These are phyloP conservation scores for Cirrhinus molitorella DNA, from an alignment of 2,797 vertebrate species.

Conservation along the genomic window DNA sequence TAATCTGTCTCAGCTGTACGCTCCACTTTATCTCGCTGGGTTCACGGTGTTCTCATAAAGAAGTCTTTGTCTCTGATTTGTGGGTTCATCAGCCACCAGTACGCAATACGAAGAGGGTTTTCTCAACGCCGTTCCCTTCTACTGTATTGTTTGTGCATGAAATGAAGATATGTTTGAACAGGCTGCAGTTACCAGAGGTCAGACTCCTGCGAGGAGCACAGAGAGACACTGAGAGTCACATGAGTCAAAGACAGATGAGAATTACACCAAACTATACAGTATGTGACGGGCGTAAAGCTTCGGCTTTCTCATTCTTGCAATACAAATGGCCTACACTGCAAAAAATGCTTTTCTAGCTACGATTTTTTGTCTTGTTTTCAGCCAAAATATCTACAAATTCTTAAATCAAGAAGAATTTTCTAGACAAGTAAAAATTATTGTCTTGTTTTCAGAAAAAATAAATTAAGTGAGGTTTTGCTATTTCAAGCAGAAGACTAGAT, in stretches of 20 bases:
- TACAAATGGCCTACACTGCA: not conserved
- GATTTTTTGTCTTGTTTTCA: too few relatives aligned
- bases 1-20: conserved; percentile 63
- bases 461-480: too few relatives aligned
- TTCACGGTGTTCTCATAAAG: conserved; percentile 54
- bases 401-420: too few relatives aligned
- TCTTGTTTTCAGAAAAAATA: too few relatives aligned
- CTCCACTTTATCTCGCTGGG: conserved; percentile 59
- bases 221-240: conserved; percentile 11
- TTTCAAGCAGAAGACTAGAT: too few relatives aligned
- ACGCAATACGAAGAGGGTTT: conserved; percentile 34
- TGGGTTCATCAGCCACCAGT: conserved; percentile 40
- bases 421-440: too few relatives aligned
- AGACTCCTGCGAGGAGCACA: conserved; percentile 20
- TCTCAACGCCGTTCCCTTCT: conserved; percentile 37
- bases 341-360: too few relatives aligned
- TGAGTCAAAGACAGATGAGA: conserved; percentile 23
- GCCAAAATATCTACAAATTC: too few relatives aligned
- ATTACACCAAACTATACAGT: not conserved
- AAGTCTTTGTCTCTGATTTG: conserved; percentile 53
- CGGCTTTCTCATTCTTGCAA: not conserved
- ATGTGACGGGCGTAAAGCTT: not conserved
- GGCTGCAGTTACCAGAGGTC: conserved; percentile 56
- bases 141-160: conserved; percentile 61
- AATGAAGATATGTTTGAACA: conserved; percentile 64